Conservation (phyloP, 2,113 vertebrate genomes). For the Myrmophylax atrothorax region DNA sequence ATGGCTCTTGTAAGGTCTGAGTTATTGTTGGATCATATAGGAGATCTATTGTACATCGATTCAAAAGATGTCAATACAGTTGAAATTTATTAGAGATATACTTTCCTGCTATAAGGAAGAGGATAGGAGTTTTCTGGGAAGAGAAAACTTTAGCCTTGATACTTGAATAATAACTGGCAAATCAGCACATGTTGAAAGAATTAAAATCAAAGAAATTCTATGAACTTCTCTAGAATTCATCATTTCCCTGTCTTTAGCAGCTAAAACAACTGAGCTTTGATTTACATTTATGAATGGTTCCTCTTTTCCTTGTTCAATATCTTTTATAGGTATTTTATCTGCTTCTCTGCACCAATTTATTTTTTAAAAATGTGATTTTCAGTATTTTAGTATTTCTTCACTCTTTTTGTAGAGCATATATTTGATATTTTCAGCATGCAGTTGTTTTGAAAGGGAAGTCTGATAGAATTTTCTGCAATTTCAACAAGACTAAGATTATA, state of each 20-base stretch:
- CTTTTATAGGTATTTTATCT: background rate
- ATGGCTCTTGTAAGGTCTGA: background rate
- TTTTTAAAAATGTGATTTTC: background rate
- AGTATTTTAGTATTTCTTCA: background rate
- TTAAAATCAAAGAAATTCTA: background rate
- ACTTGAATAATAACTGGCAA: background rate
- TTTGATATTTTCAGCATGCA: background rate
- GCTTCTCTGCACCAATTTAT: background rate
- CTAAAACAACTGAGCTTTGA: background rate
- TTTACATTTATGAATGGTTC: background rate
- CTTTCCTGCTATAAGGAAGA: background rate
- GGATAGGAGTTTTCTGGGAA: background rate
- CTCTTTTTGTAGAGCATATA: background rate
- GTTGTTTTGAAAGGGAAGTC: background rate
- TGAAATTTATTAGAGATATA: background rate
- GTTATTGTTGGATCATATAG: background rate
- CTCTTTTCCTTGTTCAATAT: background rate
- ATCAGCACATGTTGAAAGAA: background rate
- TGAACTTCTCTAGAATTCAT: background rate
- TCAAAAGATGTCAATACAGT: background rate
- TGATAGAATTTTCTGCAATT: background rate
- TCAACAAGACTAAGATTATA: background rate
- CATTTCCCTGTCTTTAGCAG: background rate
- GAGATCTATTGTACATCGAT: background rate
- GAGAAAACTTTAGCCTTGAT: background rate